These are phyloP conservation scores for Pithys albifrons DNA, from an alignment of 2,113 vertebrate species.

Conservation along the genomic window DNA sequence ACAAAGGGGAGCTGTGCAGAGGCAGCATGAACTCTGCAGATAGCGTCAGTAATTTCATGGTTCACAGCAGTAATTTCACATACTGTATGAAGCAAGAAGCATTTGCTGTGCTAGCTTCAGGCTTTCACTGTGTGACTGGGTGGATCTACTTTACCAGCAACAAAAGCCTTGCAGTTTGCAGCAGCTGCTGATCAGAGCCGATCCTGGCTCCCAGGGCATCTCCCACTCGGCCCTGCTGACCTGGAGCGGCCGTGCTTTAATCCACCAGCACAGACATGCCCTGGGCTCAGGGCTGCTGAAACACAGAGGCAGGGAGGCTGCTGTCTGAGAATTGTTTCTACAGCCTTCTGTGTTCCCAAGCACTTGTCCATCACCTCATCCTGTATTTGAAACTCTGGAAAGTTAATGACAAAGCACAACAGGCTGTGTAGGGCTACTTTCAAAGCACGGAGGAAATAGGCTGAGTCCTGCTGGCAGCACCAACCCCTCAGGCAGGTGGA, in stretches of 20 bases:
- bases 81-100: background rate
- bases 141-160: background rate
- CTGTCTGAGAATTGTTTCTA: background rate
- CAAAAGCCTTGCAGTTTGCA: background rate
- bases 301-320: rapidly evolving
- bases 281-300: background rate
- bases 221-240: background rate
- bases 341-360: background rate
- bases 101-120: background rate
- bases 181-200: background rate
- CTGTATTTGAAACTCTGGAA: rapidly evolving
- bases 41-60: background rate
- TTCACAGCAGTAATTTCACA: background rate
- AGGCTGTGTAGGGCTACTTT: background rate
- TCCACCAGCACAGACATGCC: background rate
- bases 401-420: background rate
- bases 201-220: rapidly evolving
- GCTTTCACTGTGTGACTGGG: background rate
- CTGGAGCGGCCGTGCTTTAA: background rate
- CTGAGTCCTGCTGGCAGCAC: background rate
- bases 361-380: background rate
- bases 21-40: background rate
- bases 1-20: background rate
- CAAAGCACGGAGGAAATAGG: background rate
- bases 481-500: background rate